Evolutionary conservation across 2,888 invertebrate species (phyloP), one percentile per base, ranked within the genome.

Genomic region (Corbicula japonica): DNA sequence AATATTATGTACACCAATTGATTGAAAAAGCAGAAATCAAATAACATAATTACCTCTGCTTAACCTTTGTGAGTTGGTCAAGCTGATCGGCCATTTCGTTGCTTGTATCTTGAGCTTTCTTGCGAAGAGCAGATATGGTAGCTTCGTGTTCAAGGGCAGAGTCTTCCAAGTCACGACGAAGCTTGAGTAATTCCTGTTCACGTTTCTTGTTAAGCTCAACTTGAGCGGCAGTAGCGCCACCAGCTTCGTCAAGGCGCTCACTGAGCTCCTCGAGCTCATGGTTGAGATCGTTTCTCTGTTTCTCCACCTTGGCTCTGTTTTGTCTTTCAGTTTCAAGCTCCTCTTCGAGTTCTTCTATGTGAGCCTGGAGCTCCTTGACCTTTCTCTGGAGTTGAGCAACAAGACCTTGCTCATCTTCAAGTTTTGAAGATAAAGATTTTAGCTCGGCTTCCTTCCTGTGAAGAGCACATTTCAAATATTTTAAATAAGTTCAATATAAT

Each of bases 221-320:
- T n/a, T n/a, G n/a, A n/a, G n/a, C n/a, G n/a, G n/a, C n/a, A n/a
- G n/a, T n/a, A n/a, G n/a, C n/a, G n/a, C n/a, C n/a, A n/a, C n/a
- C n/a, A n/a, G n/a, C n/a, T n/a, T n/a, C n/a, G n/a, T n/a, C n/a
- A n/a, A n/a, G n/a, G n/a, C n/a, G n/a, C n/a, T n/a, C n/a, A n/a
- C n/a, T n/a, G n/a, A n/a, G n/a, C 95, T 99, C 99, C 95, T 99
- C 99, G 89, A 99, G 97, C 95, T 99, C 99, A 96, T 99, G 99
- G 97, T 99, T 99, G 94, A 99, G 96, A 94, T 99, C 99, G 92
- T 97, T 96, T 91, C 99, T 97, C 95, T 99, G 98, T 94, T 99
- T n/a, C n/a, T n/a, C n/a, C n/a, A 88, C 94, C 94, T 98, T 98
- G 93, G 98, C 97, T 92, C 98, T 97, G 86, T 98, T 98, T 95